Conservation (phyloP, 2,797 vertebrate genomes). For the Trachops cirrhosus region DNA sequence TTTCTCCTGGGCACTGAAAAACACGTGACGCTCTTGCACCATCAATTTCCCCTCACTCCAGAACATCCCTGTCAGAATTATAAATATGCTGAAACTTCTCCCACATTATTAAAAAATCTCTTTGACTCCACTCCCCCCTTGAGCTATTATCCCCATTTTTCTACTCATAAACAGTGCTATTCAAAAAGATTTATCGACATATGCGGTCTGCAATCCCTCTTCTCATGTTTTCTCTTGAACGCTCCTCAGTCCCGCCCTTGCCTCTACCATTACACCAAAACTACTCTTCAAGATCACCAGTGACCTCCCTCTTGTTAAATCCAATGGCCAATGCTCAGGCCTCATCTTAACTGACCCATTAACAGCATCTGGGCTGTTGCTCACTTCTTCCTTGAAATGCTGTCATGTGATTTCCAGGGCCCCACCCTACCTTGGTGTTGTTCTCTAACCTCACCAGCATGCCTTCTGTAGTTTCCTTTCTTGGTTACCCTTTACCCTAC, state of each 20-base stretch:
- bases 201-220: neutral
- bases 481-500: neutral
- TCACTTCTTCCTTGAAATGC: neutral
- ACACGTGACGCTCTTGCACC: neutral
- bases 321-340: neutral
- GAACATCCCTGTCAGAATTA: neutral
- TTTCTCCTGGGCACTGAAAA: neutral
- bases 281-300: neutral
- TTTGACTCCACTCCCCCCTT: neutral
- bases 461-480: neutral
- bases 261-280: neutral
- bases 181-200: neutral
- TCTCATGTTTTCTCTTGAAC: neutral
- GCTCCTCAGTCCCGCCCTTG: neutral
- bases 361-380: neutral
- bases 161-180: neutral
- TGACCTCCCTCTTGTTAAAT: neutral
- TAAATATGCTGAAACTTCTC: neutral
- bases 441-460: neutral
- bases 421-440: neutral
- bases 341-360: neutral
- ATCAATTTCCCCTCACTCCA: neutral
- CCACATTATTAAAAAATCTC: neutral
- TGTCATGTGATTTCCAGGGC: neutral
- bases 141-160: neutral